Conservation (phyloP, 2,888 invertebrate species). For the Melanargia galathea region DNA sequence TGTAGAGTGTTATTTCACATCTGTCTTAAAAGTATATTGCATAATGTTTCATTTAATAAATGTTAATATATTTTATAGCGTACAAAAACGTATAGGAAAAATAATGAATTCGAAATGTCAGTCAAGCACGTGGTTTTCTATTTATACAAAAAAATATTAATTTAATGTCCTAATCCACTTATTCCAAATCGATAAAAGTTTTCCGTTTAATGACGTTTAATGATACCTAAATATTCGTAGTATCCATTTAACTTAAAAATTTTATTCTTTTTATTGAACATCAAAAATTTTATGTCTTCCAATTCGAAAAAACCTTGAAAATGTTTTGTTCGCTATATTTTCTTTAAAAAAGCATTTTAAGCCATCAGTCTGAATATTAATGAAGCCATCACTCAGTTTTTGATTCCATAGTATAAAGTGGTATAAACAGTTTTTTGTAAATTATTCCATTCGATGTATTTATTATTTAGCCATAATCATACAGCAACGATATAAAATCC, state of each 20-base stretch:
- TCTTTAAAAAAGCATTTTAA: not conserved
- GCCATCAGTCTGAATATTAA: not conserved
- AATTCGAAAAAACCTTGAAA: not conserved
- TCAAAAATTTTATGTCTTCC: not conserved
- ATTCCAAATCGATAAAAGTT: not conserved
- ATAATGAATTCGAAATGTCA: not conserved
- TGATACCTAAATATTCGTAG: not conserved
- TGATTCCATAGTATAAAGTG: not conserved
- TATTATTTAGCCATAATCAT: too few relatives aligned
- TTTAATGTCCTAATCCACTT: slow-evolving; percentile 7
- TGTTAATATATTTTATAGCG: not conserved
- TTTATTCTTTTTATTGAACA: not conserved
- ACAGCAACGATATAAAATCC: too few relatives aligned
- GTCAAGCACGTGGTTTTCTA: not conserved
- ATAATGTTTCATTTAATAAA: slow-evolving; percentile 1
- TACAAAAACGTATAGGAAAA: not conserved
- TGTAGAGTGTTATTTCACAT: not conserved
- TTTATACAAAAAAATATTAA: not conserved
- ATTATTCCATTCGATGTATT: too few relatives aligned
- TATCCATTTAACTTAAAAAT: not conserved
- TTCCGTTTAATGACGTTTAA: not conserved
- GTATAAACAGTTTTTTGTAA: too few relatives aligned
- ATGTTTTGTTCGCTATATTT: not conserved
- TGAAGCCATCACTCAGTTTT: not conserved
- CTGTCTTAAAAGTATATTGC: not conserved